A percentile compares a stretch with the other conserved stretches of the same genome.
Evolutionary conservation across 2,797 vertebrate genomes (phyloP).

Genomic region (Rhynchonycteris naso): DNA sequence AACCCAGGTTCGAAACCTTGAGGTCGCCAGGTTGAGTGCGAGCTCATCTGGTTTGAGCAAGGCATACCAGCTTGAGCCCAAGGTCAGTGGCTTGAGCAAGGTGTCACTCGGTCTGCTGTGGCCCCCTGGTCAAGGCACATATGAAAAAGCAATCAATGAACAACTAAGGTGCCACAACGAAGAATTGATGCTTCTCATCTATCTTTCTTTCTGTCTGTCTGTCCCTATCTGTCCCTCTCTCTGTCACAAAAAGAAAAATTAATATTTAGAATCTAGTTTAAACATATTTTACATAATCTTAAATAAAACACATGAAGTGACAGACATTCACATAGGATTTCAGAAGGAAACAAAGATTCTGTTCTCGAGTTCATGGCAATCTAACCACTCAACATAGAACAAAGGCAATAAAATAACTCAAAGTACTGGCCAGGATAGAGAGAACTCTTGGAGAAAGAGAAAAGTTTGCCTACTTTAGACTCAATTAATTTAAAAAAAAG

Average conservation of each 20-base stretch:
- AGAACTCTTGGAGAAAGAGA: background rate
- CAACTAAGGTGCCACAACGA: too few species aligned
- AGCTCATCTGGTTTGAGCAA: too few species aligned
- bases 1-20: too few species aligned
- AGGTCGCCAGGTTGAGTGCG: too few species aligned
- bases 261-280: conserved; percentile 36
- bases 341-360: background rate
- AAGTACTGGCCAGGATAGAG: background rate
- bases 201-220: too few species aligned
- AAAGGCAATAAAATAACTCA: conserved; percentile 6
- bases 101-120: too few species aligned
- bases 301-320: conserved; percentile 1
- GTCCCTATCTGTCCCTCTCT: too few species aligned
- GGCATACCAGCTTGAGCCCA: too few species aligned
- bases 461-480: background rate
- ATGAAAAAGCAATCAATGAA: too few species aligned
- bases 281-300: conserved; percentile 29
- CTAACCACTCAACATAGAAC: background rate
- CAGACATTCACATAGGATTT: conserved; percentile 16
- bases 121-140: too few species aligned
- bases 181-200: too few species aligned
- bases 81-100: too few species aligned
- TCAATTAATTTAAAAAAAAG: background rate
- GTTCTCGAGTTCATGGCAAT: background rate
- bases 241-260: background rate